Percentiles rank a stretch among this genome's conserved stretches.
These are phyloP conservation scores for Amniataba percoides DNA, from an alignment of 2,797 vertebrate genomes.

Conservation along the genomic window DNA sequence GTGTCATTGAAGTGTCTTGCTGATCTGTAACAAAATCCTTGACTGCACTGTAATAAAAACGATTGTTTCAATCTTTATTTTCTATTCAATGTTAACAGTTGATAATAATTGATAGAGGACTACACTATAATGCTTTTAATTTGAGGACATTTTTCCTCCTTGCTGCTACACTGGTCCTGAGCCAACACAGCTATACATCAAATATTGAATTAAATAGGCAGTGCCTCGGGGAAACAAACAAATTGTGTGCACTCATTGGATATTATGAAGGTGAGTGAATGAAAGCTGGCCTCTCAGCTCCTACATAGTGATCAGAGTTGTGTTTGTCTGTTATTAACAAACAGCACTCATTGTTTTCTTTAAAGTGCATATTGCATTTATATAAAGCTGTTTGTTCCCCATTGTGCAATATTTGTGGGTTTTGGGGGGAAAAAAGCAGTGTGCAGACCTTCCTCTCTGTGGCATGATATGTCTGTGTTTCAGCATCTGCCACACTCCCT, in stretches of 20 bases:
- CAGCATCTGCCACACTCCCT: background rate
- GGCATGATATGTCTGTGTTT: background rate
- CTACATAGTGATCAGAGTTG: slow-evolving; percentile 9
- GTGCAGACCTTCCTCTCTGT: background rate
- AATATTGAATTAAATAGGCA: background rate
- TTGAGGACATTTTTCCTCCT: background rate
- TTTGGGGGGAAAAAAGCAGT: background rate
- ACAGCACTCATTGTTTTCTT: background rate
- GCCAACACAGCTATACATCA: background rate
- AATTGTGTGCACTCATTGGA: background rate
- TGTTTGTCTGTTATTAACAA: background rate
- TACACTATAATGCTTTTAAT: background rate
- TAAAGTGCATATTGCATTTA: background rate
- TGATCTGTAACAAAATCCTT: background rate
- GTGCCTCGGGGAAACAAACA: background rate
- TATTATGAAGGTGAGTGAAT: background rate
- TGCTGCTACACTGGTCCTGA: background rate
- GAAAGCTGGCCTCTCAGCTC: background rate
- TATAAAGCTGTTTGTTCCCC: background rate
- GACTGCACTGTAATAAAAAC: background rate
- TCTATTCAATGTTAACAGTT: background rate
- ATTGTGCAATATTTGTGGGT: background rate
- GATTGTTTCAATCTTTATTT: background rate
- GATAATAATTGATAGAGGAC: background rate
- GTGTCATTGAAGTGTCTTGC: no score